Conservation (phyloP, 2,797 vertebrate genomes). For the Halcyon chelicuti region DNA sequence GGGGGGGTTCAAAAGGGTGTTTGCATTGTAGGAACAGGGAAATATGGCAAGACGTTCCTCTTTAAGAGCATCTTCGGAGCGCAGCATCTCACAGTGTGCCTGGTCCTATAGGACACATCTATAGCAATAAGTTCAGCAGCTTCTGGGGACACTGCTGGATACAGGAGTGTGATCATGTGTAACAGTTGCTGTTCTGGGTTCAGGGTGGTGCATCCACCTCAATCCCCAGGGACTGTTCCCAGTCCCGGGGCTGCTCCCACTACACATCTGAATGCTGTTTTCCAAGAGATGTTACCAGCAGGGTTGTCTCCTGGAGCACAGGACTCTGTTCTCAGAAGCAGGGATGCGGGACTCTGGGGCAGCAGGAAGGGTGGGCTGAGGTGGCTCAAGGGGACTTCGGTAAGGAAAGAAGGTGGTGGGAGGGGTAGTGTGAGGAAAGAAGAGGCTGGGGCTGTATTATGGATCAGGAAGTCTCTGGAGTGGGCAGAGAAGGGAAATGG, state of each 20-base stretch:
- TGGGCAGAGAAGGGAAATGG: neutral
- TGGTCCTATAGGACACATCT: neutral
- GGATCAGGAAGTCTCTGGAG: neutral
- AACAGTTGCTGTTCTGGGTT: neutral
- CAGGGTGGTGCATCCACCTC: accelerated
- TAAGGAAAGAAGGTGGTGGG: neutral
- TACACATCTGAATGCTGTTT: neutral
- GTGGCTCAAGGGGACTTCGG: neutral
- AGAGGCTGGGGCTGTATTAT: neutral
- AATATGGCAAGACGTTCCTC: neutral
- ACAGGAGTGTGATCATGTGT: neutral
- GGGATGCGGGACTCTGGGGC: neutral
- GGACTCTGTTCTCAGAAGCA: neutral
- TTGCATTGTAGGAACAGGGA: accelerated
- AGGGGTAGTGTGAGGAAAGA: neutral
- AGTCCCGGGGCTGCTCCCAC: neutral
- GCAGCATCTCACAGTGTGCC: neutral
- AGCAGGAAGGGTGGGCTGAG: neutral
- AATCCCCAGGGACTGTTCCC: neutral
- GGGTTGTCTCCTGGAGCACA: neutral
- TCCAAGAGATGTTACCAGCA: neutral
- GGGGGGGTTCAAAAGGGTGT: no score
- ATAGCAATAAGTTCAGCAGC: neutral
- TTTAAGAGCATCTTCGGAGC: neutral
- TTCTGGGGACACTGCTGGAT: neutral